phyloP scores from a whole-genome alignment of 2,888 invertebrate species.

The Synanthedon vespiformis region DNA sequence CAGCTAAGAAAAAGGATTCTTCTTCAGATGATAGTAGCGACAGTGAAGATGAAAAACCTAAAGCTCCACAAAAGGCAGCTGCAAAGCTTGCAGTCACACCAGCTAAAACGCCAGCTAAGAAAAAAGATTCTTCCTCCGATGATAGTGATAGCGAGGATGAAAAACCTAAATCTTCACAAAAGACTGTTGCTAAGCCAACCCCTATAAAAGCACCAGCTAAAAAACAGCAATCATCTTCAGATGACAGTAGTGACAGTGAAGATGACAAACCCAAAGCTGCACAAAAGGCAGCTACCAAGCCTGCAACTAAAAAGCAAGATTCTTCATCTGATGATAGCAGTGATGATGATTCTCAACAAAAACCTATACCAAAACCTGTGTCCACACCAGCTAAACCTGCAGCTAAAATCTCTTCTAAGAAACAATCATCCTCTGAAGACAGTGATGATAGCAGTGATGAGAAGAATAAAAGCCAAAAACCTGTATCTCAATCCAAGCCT shows the following conservation, averaged over 20 bases:
- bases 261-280: slow-evolving; percentile 6
- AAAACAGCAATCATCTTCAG: slow-evolving; percentile 18
- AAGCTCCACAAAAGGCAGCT: neutral
- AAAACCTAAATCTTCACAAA: slow-evolving; percentile 13
- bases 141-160: slow-evolving; percentile 26
- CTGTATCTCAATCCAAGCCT: slow-evolving; percentile 11
- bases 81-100: slow-evolving; percentile 9
- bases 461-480: slow-evolving; percentile 19
- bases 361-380: slow-evolving; percentile 11
- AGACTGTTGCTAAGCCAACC: slow-evolving; percentile 14
- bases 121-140: slow-evolving; percentile 27
- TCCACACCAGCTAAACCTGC: slow-evolving; percentile 13
- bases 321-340: slow-evolving; percentile 28
- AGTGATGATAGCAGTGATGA: slow-evolving; percentile 37
- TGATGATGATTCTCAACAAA: slow-evolving; percentile 8
- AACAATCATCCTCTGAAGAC: slow-evolving; percentile 36
- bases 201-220: slow-evolving; percentile 12
- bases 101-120: slow-evolving; percentile 15
- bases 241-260: slow-evolving; percentile 2
- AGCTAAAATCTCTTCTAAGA: slow-evolving; percentile 26
- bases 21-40: slow-evolving; percentile 32
- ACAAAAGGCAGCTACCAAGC: slow-evolving; percentile 11
- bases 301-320: slow-evolving; percentile 21
- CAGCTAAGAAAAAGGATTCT: slow-evolving; percentile 30
- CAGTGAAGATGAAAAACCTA: slow-evolving; percentile 11